Evolutionary conservation across 2,888 invertebrate genomes (phyloP).

Genomic region (Drosophila silvestris): DNA sequence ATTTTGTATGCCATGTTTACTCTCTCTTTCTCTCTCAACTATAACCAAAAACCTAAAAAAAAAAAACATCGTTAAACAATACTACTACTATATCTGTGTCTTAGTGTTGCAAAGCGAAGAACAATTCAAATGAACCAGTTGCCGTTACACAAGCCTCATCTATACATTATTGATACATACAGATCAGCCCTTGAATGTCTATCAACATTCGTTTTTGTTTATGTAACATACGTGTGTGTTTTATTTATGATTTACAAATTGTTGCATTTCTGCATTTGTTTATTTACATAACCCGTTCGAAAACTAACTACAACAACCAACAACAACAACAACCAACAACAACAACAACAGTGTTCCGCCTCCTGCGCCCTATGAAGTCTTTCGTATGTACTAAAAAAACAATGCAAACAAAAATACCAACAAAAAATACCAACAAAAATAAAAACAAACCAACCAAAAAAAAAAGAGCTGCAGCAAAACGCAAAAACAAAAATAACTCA

Average conservation of each 20-base stretch:
- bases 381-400: conserved; percentile 85
- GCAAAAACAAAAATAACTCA: conserved; percentile 38
- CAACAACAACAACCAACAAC: neutral
- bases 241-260: conserved; percentile 79
- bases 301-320: conserved; percentile 36
- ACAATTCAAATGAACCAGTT: conserved; percentile 65
- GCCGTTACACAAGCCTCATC: conserved; percentile 75
- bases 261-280: conserved; percentile 79
- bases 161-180: conserved; percentile 70
- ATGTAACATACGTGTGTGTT: conserved; percentile 77
- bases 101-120: conserved; percentile 72
- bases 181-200: conserved; percentile 75
- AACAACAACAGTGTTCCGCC: conserved; percentile 82
- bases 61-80: conserved; percentile 16
- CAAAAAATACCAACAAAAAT: conserved; percentile 27
- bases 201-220: conserved; percentile 74
- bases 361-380: conserved; percentile 86
- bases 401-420: conserved; percentile 39
- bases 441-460: conserved; percentile 42
- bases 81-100: conserved; percentile 43
- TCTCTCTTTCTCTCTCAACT: conserved; percentile 71
- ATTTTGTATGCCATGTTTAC: conserved; percentile 78
- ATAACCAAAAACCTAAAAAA: conserved; percentile 25
- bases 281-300: conserved; percentile 80
- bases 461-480: conserved; percentile 42